Conservation (phyloP, 1,140 invertebrate species). For the Drosophila azteca region DNA sequence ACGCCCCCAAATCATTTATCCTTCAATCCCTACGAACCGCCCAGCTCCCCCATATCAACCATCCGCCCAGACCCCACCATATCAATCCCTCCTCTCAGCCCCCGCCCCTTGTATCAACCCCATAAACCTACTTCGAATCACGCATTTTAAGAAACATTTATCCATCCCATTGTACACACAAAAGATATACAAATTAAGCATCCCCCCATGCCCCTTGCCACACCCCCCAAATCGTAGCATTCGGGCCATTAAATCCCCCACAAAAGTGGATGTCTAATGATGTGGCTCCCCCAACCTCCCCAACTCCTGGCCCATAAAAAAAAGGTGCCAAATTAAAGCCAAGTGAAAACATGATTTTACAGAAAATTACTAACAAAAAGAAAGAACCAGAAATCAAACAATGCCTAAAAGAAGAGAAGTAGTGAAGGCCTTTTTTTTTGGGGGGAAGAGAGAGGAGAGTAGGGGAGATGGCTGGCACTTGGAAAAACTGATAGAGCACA, state of each 20-base stretch:
- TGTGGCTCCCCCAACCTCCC: constrained; percentile 15
- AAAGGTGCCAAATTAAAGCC: constrained; percentile 57
- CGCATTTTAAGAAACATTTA: too few species aligned
- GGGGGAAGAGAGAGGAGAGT: too few species aligned
- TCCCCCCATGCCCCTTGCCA: background rate
- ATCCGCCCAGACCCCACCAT: too few species aligned
- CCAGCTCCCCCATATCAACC: too few species aligned
- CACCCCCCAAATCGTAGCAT: too few species aligned
- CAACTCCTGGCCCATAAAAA: background rate
- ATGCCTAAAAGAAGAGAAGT: constrained; percentile 31
- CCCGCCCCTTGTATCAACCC: too few species aligned
- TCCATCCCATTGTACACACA: too few species aligned
- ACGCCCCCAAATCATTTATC: too few species aligned
- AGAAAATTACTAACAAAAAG: too few species aligned
- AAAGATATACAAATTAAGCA: constrained; percentile 12
- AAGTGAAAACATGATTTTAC: constrained; percentile 35
- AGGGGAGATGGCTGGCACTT: constrained; percentile 36
- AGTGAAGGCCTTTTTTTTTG: constrained; percentile 30
- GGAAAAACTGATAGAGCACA: constrained; percentile 67
- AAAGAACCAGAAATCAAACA: constrained; percentile 33
- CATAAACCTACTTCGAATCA: too few species aligned
- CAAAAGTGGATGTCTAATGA: constrained; percentile 48
- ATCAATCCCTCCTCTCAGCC: too few species aligned
- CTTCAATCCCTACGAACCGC: too few species aligned
- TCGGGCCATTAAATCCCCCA: constrained; percentile 15